Evolutionary conservation across 2,113 vertebrate species (phyloP).

Genomic region (Apus apus): DNA sequence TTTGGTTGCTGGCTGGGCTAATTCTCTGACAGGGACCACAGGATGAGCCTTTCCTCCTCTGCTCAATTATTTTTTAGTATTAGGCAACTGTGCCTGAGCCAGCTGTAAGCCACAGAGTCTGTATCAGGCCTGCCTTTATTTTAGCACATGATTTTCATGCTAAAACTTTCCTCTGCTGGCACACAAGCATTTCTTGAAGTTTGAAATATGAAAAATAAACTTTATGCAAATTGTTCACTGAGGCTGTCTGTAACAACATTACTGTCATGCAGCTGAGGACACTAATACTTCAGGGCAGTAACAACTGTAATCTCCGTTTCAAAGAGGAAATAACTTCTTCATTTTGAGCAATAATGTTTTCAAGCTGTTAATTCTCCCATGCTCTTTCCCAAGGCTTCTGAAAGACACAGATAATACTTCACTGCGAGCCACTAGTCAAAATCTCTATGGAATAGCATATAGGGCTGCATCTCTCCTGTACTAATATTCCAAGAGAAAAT

Average conservation of each 20-base stretch:
- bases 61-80: not conserved
- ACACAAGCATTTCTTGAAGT: not conserved
- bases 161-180: not conserved
- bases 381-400: not conserved
- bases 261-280: not conserved
- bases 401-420: not conserved
- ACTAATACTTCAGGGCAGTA: not conserved
- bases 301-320: not conserved
- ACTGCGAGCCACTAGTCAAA: not conserved
- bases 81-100: not conserved
- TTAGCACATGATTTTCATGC: not conserved
- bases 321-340: not conserved
- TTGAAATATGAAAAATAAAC: not conserved
- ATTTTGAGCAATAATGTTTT: not conserved
- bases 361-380: not conserved
- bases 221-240: not conserved
- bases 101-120: not conserved
- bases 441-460: not conserved
- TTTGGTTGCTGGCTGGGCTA: not conserved
- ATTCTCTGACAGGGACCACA: not conserved
- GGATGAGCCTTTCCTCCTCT: not conserved
- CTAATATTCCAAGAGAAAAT: not conserved
- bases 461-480: not conserved
- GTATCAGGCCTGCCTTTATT: not conserved
- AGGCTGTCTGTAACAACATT: not conserved